phyloP scores from a whole-genome alignment of 2,797 vertebrate species.

The Geotria australis region DNA sequence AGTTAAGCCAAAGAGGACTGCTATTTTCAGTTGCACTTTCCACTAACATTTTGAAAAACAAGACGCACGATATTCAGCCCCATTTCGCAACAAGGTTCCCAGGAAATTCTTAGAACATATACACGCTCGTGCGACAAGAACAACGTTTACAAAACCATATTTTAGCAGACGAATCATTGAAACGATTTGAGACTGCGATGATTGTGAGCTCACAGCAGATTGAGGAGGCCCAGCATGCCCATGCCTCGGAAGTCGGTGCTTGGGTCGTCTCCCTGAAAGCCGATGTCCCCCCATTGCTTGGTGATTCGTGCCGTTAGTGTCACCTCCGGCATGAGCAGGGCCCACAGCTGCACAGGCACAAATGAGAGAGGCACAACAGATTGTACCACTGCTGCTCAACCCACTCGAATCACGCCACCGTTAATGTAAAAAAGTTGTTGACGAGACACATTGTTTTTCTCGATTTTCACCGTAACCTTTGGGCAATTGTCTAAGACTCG shows the following conservation, averaged over 20 bases:
- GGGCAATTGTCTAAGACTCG: no score
- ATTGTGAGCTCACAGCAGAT: conserved; percentile 49
- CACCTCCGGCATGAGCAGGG: conserved; percentile 49
- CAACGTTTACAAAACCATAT: no score
- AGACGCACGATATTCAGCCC: not conserved
- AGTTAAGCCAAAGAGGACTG: no score
- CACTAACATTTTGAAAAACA: not conserved
- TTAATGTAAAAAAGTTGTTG: conserved; percentile 1
- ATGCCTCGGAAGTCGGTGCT: conserved; percentile 98
- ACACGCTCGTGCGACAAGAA: no score
- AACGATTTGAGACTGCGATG: no score
- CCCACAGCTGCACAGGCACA: conserved; percentile 40
- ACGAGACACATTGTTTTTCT: no score
- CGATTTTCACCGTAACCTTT: no score
- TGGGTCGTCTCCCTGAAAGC: conserved; percentile 92
- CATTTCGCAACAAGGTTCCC: not conserved
- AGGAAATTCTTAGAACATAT: no score
- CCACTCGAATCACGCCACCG: conserved; percentile 1
- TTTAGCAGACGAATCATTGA: no score
- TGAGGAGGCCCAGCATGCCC: conserved; percentile 66
- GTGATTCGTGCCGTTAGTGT: conserved; percentile 52
- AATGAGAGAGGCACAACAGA: conserved; percentile 6
- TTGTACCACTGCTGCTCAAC: conserved; percentile 1
- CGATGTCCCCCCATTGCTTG: conserved; percentile 92
- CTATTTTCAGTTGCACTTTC: no score